Evolutionary conservation across 1,140 invertebrate species (phyloP).

Genomic region (Ips typographus): DNA sequence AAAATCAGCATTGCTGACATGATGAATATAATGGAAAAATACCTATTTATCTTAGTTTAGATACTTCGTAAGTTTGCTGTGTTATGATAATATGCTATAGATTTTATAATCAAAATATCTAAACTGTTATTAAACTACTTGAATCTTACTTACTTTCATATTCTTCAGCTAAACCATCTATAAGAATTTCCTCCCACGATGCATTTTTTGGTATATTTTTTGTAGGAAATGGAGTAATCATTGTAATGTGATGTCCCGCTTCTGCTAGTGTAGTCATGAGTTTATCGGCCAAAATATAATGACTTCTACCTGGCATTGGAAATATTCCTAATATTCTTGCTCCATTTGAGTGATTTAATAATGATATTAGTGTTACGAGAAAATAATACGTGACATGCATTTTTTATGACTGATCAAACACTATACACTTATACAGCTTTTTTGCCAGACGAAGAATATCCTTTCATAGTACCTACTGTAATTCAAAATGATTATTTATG

Average conservation of each 20-base stretch:
- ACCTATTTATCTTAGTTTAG: too few species aligned
- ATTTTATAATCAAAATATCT: too few species aligned
- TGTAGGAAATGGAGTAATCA: constrained; percentile 63
- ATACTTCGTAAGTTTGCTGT: too few species aligned
- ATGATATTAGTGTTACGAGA: constrained; percentile 45
- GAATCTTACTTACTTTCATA: constrained; percentile 17
- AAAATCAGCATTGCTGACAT: too few species aligned
- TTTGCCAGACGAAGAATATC: too few species aligned
- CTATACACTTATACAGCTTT: too few species aligned
- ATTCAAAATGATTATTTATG: too few species aligned
- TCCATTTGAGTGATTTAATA: constrained; percentile 36
- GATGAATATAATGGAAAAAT: too few species aligned
- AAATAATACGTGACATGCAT: constrained; percentile 46
- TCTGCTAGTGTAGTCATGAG: constrained; percentile 63
- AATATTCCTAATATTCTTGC: constrained; percentile 64
- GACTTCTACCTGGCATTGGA: constrained; percentile 65
- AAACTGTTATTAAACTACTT: too few species aligned
- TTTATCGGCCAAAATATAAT: constrained; percentile 67
- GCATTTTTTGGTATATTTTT: constrained; percentile 47
- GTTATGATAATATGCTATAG: too few species aligned
- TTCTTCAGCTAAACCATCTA: constrained; percentile 16
- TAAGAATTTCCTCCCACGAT: constrained; percentile 27
- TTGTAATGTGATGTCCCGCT: constrained; percentile 68
- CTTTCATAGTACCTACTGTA: neutral
- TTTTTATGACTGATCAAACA: constrained; percentile 27